Evolutionary conservation across 1,140 invertebrate genomes (phyloP).

Genomic region (Arion vulgaris): DNA sequence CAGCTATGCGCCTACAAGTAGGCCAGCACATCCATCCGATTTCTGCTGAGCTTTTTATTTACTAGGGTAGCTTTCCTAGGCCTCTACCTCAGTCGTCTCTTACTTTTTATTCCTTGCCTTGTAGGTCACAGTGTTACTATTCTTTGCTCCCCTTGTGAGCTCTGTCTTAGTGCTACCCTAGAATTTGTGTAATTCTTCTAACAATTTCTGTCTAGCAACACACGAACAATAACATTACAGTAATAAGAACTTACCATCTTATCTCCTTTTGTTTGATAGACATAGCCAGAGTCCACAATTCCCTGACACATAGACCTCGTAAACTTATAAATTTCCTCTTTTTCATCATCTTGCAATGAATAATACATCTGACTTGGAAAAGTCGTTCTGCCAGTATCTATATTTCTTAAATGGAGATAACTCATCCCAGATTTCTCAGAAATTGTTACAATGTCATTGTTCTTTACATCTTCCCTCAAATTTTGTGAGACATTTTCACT

Average conservation of each 20-base stretch:
- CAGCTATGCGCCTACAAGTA: too few relatives aligned
- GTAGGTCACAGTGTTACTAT: too few relatives aligned
- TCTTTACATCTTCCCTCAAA: neutral
- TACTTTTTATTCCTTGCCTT: too few relatives aligned
- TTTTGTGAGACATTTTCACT: neutral
- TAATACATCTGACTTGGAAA: constrained; percentile 9
- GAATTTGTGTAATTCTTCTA: too few relatives aligned
- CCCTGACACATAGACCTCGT: constrained; percentile 58
- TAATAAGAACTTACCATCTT: neutral
- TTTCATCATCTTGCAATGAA: neutral
- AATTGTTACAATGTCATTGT: neutral
- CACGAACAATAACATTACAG: neutral
- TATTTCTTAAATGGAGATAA: neutral
- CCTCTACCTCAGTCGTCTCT: too few relatives aligned
- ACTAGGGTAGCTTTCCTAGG: too few relatives aligned
- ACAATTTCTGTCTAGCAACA: too few relatives aligned
- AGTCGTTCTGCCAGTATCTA: too few relatives aligned
- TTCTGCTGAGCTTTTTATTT: too few relatives aligned
- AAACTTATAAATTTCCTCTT: constrained; percentile 33
- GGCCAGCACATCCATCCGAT: too few relatives aligned
- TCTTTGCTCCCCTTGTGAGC: too few relatives aligned
- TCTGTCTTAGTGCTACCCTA: too few relatives aligned
- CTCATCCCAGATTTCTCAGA: neutral
- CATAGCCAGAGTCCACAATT: constrained; percentile 51
- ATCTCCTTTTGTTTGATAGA: constrained; percentile 15